These are phyloP conservation scores for Epirrita christyi DNA, from an alignment of 2,888 invertebrate species.

Conservation along the genomic window DNA sequence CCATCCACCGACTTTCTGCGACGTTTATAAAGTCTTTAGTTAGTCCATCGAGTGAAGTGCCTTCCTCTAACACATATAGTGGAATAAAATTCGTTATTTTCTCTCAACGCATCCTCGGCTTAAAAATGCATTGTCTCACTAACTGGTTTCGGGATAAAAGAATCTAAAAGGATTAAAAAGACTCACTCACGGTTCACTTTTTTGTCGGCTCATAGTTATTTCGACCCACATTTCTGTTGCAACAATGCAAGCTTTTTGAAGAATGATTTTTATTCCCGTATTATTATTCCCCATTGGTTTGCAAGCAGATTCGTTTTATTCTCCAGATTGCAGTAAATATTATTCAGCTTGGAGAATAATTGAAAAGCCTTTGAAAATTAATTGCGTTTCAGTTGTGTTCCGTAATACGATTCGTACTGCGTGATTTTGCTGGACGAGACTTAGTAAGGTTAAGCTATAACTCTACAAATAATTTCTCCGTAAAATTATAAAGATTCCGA, in stretches of 20 bases:
- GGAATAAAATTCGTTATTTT: conserved; percentile 3
- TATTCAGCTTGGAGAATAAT: conserved; percentile 3
- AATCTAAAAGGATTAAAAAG: conserved; percentile 53
- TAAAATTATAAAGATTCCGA: no score
- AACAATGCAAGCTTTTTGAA: conserved; percentile 36
- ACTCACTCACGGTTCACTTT: conserved; percentile 46
- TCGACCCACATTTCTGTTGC: conserved; percentile 42
- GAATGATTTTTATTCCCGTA: conserved; percentile 18
- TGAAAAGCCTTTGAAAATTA: conserved; percentile 12
- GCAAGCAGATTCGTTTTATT: conserved; percentile 1
- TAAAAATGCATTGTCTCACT: conserved; percentile 53
- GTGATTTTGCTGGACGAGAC: no score
- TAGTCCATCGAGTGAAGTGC: no score
- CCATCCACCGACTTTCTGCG: no score
- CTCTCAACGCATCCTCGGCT: conserved; percentile 1
- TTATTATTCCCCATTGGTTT: conserved; percentile 5
- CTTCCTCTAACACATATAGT: no score
- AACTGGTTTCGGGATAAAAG: conserved; percentile 55
- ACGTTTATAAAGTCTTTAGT: no score
- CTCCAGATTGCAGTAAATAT: not conserved
- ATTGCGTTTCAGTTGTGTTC: conserved; percentile 9
- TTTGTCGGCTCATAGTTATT: conserved; percentile 54
- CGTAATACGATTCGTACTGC: conserved; percentile 1
- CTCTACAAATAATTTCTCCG: no score
- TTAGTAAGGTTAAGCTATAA: no score